These are phyloP conservation scores for Coturnix japonica DNA, from an alignment of 2,113 vertebrate genomes.

Conservation along the genomic window DNA sequence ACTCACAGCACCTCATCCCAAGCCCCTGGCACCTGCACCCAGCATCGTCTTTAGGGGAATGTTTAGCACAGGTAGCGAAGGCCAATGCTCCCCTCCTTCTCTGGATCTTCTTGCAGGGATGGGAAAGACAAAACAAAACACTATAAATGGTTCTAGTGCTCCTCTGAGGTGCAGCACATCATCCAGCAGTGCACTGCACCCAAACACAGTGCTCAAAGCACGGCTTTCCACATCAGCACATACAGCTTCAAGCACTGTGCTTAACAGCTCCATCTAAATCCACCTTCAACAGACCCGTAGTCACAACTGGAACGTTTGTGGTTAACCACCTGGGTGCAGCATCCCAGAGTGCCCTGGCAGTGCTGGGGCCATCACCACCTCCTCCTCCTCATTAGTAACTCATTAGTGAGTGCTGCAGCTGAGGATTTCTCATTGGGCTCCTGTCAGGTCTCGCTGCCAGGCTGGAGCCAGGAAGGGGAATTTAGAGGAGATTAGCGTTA, in stretches of 20 bases:
- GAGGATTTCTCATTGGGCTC: slow-evolving; percentile 31
- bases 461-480: neutral
- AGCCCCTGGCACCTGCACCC: no score
- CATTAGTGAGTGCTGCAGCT: neutral
- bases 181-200: neutral
- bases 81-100: neutral
- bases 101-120: fast-evolving
- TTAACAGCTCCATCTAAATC: neutral
- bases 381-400: slow-evolving; percentile 20
- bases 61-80: fast-evolving
- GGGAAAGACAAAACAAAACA: neutral
- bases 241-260: neutral
- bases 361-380: neutral
- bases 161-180: fast-evolving
- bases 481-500: neutral
- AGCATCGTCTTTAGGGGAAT: fast-evolving
- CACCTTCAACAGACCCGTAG: slow-evolving; percentile 5
- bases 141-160: neutral
- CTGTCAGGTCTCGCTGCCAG: neutral
- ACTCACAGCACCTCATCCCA: neutral
- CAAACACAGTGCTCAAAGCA: neutral
- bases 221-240: neutral
- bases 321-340: neutral
- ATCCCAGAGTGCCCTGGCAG: neutral
- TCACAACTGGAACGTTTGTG: neutral